Conservation (phyloP, 2,888 invertebrate species). For the Cerceris rybyensis region DNA sequence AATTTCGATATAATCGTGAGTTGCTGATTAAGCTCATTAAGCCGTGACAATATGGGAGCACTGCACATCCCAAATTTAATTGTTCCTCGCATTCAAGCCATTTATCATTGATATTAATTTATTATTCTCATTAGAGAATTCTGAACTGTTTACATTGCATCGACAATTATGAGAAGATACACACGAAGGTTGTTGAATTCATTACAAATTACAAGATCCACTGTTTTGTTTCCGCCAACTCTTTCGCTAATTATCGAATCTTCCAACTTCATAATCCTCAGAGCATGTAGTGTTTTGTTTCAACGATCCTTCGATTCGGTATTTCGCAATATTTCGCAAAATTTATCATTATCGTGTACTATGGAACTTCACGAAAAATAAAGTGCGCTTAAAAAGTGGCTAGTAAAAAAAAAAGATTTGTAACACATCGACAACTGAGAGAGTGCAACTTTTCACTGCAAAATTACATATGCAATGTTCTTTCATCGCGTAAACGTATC, state of each 20-base stretch:
- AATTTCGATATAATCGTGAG: conserved; percentile 59
- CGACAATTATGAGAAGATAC: conserved; percentile 22
- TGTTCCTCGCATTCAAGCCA: conserved; percentile 16
- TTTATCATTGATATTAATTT: conserved; percentile 33
- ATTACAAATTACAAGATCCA: conserved; percentile 8
- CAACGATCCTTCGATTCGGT: no score
- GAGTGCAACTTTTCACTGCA: conserved; percentile 2
- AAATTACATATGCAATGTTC: conserved; percentile 28
- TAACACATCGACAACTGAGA: background rate
- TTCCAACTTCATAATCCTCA: no score
- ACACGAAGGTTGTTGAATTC: conserved; percentile 17
- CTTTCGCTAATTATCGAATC: background rate
- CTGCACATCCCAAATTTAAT: conserved; percentile 54
- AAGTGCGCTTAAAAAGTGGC: background rate
- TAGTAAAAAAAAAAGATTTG: conserved; percentile 13
- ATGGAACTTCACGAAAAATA: no score
- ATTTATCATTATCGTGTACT: no score
- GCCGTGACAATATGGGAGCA: conserved; percentile 52
- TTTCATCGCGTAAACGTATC: conserved; percentile 12
- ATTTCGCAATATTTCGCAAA: no score
- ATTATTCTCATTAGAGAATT: background rate
- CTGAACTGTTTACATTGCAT: conserved; percentile 7
- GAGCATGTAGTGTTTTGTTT: no score
- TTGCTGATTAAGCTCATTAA: conserved; percentile 56
- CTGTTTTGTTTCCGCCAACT: conserved; percentile 17